Evolutionary conservation across 92 coral and sea anemone species (phyloP).

Genomic region (Zoanthus sansibaricus): DNA sequence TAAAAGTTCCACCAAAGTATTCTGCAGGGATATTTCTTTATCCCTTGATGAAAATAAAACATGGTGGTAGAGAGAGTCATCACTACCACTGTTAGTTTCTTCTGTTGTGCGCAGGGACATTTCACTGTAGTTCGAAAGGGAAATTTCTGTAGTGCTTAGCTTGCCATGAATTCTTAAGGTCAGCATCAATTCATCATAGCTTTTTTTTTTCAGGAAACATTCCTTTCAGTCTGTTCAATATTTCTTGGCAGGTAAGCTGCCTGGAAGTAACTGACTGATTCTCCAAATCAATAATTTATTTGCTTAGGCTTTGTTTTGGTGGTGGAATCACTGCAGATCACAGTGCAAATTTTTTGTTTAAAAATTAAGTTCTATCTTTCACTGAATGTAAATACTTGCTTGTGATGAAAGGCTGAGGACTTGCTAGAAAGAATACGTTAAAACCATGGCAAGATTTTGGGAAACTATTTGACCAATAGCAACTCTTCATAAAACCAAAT

Average conservation of each 20-base stretch:
- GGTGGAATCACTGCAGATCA: background rate
- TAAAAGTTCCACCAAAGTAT: conserved; percentile 15
- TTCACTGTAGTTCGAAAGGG: background rate
- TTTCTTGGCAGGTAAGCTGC: conserved; percentile 33
- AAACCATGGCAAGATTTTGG: conserved; percentile 65
- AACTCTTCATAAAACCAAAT: conserved; percentile 36
- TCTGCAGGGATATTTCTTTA: background rate
- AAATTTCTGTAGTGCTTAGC: conserved; percentile 24
- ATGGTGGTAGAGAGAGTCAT: background rate
- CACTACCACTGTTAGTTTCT: conserved; percentile 7
- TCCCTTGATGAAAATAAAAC: background rate
- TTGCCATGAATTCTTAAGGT: conserved; percentile 47
- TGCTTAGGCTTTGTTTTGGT: conserved; percentile 1
- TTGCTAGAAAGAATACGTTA: conserved; percentile 55
- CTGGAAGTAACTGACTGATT: conserved; percentile 53
- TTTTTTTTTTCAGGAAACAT: conserved; percentile 53
- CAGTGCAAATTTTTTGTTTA: conserved; percentile 6
- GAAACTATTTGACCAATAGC: conserved; percentile 65
- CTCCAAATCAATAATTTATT: conserved; percentile 6
- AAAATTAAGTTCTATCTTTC: conserved; percentile 53
- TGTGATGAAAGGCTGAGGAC: conserved; percentile 68
- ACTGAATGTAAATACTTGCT: conserved; percentile 61
- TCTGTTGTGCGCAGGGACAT: background rate
- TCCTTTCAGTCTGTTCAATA: conserved; percentile 40
- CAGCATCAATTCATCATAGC: conserved; percentile 42